phyloP scores from a whole-genome alignment of 1,140 invertebrate genomes.

The Drosophila hydei region DNA sequence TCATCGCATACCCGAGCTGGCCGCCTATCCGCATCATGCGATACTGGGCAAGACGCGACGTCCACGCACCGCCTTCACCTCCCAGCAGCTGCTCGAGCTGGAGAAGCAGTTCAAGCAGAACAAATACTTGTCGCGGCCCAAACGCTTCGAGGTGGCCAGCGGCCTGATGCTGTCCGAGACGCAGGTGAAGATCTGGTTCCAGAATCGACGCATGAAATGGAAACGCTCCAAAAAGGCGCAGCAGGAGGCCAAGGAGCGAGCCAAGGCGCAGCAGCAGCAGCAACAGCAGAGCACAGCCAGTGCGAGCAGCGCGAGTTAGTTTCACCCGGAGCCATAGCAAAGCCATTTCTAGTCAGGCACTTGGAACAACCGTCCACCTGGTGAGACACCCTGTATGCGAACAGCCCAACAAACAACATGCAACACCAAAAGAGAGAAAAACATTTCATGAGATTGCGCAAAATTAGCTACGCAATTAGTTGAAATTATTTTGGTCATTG shows the following conservation, averaged over 20 bases:
- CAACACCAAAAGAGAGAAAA: neutral
- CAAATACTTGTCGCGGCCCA: slow-evolving; percentile 99
- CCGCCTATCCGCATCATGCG: slow-evolving; percentile 87
- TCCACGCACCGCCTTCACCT: slow-evolving; percentile 98
- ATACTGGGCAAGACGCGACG: slow-evolving; percentile 97
- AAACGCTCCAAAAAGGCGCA: slow-evolving; percentile 97
- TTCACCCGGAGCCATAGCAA: slow-evolving; percentile 1
- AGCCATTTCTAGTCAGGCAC: slow-evolving; percentile 62
- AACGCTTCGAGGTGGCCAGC: slow-evolving; percentile 99
- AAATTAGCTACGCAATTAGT: slow-evolving; percentile 68
- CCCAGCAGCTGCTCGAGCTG: slow-evolving; percentile 97
- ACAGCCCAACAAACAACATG: neutral
- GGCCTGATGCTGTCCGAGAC: slow-evolving; percentile 99
- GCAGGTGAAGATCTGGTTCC: slow-evolving; percentile 99
- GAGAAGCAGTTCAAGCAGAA: slow-evolving; percentile 99
- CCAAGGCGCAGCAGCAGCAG: slow-evolving; percentile 76
- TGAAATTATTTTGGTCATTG: slow-evolving; percentile 55
- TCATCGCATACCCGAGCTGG: slow-evolving; percentile 89
- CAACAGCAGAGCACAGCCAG: slow-evolving; percentile 48
- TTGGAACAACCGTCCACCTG: slow-evolving; percentile 61
- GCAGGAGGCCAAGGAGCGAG: slow-evolving; percentile 86
- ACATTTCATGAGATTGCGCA: slow-evolving; percentile 52
- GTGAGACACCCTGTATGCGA: slow-evolving; percentile 60
- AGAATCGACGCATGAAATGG: slow-evolving; percentile 98
- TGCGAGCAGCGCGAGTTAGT: slow-evolving; percentile 57